Base-by-base conservation (phyloP, 2,888 invertebrate species). In the Rhamphomyia laevipes region DNA sequence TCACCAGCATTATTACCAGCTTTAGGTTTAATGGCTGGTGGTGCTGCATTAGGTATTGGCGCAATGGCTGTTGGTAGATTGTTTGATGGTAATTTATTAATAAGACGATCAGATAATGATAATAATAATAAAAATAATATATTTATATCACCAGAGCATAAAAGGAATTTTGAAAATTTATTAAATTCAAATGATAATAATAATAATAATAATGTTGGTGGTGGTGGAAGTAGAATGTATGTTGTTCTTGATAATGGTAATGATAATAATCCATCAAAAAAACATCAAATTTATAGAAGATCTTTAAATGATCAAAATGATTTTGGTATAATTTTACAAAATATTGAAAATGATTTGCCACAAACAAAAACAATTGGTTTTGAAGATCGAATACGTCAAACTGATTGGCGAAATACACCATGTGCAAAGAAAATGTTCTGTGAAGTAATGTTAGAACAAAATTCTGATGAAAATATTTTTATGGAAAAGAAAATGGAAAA, bases 401-500 rank as follows among this genome's bases (percentile, higher is more conserved):
- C 76, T 0, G 77, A 84, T 59, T 86, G 86, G 86, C 75, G 78
- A 30, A 80, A 83, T 65, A 84, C 85, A 3, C 82, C 82, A 47
- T 87, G 87, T 63, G 83, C 86, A 4, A 86, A 86, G 63, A 77
- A 75, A 59, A 77, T 85, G 55, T 85, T 86, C 69, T 87, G 87
- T 66, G 81, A 83, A 60, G 81, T 82, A 41, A 80, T 87, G 74
- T 71, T 81, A 38, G 74, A 77, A 50, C 83, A 84, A 58, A 73
- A 79, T 46, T 75, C 79, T 2, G 85, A 86, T 62, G 81, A 84
- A 27, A 71, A 81, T 52, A 76, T 80, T 55, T 73, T 81, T 41
- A 86, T 86, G 85, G 86, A 86, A 71, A 86, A 86, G 72, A 84
- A 83, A 65, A 86, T 86, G 82, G 78, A 80, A 60, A 77, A 80